Conservation (phyloP, 2,113 vertebrate species). For the Albula glossodonta region DNA sequence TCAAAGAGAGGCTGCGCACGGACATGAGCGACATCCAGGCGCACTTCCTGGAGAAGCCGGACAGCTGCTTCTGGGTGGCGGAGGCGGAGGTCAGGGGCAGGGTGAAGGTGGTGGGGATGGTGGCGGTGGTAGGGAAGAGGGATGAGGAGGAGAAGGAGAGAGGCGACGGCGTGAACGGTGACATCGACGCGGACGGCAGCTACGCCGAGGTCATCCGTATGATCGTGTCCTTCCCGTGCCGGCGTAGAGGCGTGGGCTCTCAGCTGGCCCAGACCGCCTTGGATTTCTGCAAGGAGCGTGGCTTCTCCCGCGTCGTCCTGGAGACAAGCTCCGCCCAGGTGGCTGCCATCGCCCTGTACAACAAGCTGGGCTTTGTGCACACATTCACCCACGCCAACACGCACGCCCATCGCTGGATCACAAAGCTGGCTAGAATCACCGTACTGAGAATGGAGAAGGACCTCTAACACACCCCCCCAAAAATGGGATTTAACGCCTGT, state of each 20-base stretch:
- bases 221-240: slow-evolving; percentile 46
- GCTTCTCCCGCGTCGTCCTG: slow-evolving; percentile 43
- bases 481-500: background rate
- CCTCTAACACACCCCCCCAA: slow-evolving; percentile 35
- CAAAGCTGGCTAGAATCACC: slow-evolving; percentile 56
- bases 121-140: slow-evolving; percentile 47
- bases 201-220: slow-evolving; percentile 53
- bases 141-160: slow-evolving; percentile 22
- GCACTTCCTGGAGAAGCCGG: slow-evolving; percentile 58
- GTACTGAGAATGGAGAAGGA: slow-evolving; percentile 62
- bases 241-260: slow-evolving; percentile 48
- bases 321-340: slow-evolving; percentile 59
- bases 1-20: slow-evolving; percentile 42
- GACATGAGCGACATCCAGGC: slow-evolving; percentile 61
- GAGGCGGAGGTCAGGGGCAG: slow-evolving; percentile 50
- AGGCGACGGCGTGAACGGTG: slow-evolving; percentile 45
- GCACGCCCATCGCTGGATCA: slow-evolving; percentile 54
- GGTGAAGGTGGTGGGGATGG: slow-evolving; percentile 54
- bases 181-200: slow-evolving; percentile 15
- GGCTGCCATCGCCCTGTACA: slow-evolving; percentile 46
- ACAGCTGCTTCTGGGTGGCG: slow-evolving; percentile 64
- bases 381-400: slow-evolving; percentile 47
- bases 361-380: slow-evolving; percentile 57
- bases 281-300: slow-evolving; percentile 62
- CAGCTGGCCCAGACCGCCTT: slow-evolving; percentile 49